Conservation (phyloP, 2,888 invertebrate genomes). For the Seladonia tumulorum region DNA sequence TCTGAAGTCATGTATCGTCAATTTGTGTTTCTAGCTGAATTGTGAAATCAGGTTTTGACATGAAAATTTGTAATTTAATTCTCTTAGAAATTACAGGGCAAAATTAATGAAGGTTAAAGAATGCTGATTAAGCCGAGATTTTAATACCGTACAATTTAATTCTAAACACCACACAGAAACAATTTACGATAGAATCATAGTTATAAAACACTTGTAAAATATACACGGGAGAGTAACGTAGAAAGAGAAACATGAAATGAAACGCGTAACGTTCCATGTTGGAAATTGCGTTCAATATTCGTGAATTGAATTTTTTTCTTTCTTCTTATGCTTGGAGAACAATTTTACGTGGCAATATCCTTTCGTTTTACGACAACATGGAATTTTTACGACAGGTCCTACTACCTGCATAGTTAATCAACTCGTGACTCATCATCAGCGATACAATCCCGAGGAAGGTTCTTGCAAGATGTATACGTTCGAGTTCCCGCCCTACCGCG, state of each 20-base stretch:
- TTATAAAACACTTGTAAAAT: background rate
- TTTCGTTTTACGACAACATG: background rate
- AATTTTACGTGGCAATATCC: background rate
- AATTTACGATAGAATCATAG: background rate
- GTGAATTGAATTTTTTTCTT: background rate
- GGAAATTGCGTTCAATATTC: background rate
- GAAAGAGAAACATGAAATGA: background rate
- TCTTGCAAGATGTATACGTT: constrained; percentile 20
- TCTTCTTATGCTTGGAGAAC: background rate
- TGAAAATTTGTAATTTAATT: background rate
- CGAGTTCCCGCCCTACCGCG: constrained; percentile 3
- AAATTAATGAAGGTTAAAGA: too few species aligned
- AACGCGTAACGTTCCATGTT: background rate
- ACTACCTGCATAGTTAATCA: constrained; percentile 12
- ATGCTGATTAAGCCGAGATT: too few species aligned
- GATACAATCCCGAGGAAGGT: background rate
- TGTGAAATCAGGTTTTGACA: background rate
- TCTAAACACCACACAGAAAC: too few species aligned
- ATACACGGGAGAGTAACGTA: background rate
- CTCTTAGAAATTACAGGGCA: background rate
- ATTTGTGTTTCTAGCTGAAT: background rate
- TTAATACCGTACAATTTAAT: too few species aligned
- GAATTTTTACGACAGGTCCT: background rate
- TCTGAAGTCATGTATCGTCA: too few species aligned
- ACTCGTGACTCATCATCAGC: background rate